Conservation (phyloP, 2,888 invertebrate species). For the Apotomis betuletana region DNA sequence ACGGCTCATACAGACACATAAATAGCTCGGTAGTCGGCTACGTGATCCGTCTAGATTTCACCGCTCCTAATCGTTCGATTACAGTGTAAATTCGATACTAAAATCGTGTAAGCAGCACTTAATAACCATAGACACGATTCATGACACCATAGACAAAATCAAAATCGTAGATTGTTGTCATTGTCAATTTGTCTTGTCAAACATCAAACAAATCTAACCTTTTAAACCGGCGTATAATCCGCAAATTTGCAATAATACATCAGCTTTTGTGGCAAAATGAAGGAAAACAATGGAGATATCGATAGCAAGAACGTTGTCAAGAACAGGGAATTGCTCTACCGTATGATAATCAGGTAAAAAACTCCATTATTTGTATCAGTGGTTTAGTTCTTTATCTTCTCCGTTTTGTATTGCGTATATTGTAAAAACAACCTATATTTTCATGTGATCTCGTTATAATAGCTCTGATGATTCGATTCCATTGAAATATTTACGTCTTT, state of each 20-base stretch:
- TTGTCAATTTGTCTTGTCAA: slow-evolving; percentile 36
- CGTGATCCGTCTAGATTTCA: neutral
- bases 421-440: neutral
- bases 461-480: neutral
- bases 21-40: neutral
- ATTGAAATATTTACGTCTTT: too few relatives aligned
- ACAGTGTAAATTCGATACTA: neutral
- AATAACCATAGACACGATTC: slow-evolving; percentile 28
- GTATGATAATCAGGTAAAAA: slow-evolving; percentile 94
- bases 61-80: neutral
- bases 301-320: slow-evolving; percentile 92
- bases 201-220: slow-evolving; percentile 47
- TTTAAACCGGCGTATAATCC: slow-evolving; percentile 46
- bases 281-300: slow-evolving; percentile 72
- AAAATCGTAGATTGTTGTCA: slow-evolving; percentile 39
- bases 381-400: neutral
- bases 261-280: slow-evolving; percentile 59
- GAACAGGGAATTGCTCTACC: slow-evolving; percentile 93
- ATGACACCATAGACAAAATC: slow-evolving; percentile 32
- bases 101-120: slow-evolving; percentile 33
- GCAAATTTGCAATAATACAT: slow-evolving; percentile 31
- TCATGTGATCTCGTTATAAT: neutral
- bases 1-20: neutral
- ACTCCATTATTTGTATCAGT: neutral
- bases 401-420: neutral